These are phyloP conservation scores for Apaloderma vittatum DNA, from an alignment of 2,113 vertebrate genomes.

Conservation along the genomic window DNA sequence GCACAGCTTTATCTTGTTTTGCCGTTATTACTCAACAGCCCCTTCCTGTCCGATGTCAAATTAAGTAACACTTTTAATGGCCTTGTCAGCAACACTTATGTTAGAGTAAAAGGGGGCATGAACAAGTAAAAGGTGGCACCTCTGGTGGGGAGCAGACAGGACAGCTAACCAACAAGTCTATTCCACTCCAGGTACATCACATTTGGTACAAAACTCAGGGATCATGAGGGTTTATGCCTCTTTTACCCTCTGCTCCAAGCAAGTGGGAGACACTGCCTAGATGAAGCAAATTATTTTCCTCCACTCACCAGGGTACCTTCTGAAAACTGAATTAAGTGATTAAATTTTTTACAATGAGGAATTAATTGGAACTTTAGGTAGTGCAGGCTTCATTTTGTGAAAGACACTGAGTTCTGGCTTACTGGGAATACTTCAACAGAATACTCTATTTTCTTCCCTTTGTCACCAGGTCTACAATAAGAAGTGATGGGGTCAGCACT, in stretches of 20 bases:
- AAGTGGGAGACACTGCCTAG: accelerated
- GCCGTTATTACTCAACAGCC: accelerated
- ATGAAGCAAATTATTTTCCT: not conserved
- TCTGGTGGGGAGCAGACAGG: no score
- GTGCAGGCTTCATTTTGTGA: not conserved
- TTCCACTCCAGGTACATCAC: no score
- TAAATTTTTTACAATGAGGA: not conserved
- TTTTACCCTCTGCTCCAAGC: not conserved
- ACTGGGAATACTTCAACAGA: not conserved
- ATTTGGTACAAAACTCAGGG: no score
- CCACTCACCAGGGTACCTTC: not conserved
- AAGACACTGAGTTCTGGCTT: not conserved
- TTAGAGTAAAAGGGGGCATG: no score
- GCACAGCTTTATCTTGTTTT: not conserved
- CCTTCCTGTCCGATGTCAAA: not conserved
- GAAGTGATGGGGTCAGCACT: accelerated
- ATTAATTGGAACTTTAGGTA: not conserved
- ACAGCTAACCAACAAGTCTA: no score
- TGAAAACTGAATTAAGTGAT: not conserved
- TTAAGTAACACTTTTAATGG: not conserved
- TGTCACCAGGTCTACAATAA: no score
- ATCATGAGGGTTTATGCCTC: no score
- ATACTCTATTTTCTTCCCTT: not conserved
- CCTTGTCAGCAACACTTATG: not conserved
- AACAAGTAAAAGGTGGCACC: no score